These are phyloP conservation scores for Drosophila mettleri DNA, from an alignment of 2,888 invertebrate species.

Conservation along the genomic window DNA sequence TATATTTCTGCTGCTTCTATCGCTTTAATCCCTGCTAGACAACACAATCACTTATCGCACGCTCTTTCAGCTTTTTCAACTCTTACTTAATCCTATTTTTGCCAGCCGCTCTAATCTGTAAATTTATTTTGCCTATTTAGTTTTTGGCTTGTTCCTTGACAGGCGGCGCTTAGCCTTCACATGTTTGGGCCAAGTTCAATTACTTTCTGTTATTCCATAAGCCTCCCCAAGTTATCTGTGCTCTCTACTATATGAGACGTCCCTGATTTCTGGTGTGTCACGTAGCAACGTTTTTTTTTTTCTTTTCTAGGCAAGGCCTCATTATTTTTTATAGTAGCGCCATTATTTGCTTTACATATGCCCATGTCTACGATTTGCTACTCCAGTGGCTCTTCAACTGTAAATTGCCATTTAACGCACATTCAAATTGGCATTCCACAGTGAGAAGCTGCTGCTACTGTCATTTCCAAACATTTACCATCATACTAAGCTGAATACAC, in stretches of 20 bases:
- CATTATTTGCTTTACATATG: conserved; percentile 71
- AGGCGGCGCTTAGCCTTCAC: conserved; percentile 7
- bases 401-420: conserved; percentile 70
- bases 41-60: neutral
- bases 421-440: conserved; percentile 55
- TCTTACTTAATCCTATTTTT: neutral
- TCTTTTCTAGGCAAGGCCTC: conserved; percentile 45
- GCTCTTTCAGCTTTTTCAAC: neutral
- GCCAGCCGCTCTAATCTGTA: neutral
- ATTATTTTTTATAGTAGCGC: conserved; percentile 72
- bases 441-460: conserved; percentile 2
- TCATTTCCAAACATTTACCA: conserved; percentile 45
- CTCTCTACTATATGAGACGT: neutral
- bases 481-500: conserved; percentile 49
- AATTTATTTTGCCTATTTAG: neutral
- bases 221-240: conserved; percentile 10
- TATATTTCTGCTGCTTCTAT: neutral
- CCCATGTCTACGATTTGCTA: conserved; percentile 11
- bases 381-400: conserved; percentile 62
- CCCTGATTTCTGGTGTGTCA: conserved; percentile 30
- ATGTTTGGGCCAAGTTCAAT: conserved; percentile 3
- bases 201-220: conserved; percentile 1
- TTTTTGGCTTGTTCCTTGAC: conserved; percentile 12
- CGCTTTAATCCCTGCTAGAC: neutral
- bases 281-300: conserved; percentile 19